These are phyloP conservation scores for Mythimna pallens DNA, from an alignment of 2,888 invertebrate species.

Conservation along the genomic window DNA sequence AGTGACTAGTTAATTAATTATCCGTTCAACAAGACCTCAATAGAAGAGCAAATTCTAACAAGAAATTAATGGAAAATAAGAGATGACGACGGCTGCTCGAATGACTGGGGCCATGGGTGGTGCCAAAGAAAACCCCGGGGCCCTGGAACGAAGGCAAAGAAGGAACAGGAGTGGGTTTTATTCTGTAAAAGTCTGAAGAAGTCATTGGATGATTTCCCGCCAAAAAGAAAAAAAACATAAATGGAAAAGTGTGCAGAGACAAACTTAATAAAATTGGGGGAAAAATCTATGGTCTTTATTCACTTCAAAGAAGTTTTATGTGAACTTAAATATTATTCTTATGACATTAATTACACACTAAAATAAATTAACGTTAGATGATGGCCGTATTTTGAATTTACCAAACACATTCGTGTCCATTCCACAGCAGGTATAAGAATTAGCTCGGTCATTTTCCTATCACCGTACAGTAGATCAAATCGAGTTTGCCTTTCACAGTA, in stretches of 20 bases:
- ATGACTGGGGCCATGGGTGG: not conserved
- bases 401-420: slow-evolving; percentile 8
- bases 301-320: slow-evolving; percentile 16
- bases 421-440: not conserved
- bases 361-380: slow-evolving; percentile 23
- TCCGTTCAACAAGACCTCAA: slow-evolving; percentile 15
- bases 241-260: not conserved
- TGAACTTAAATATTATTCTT: slow-evolving; percentile 13
- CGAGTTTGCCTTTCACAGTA: slow-evolving; percentile 59
- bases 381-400: not conserved
- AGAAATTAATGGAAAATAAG: slow-evolving; percentile 36
- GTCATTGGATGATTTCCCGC: no score
- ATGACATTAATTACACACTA: slow-evolving; percentile 2
- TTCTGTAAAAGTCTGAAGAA: no score
- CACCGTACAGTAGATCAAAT: slow-evolving; percentile 46
- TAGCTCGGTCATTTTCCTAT: slow-evolving; percentile 42
- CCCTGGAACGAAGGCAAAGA: no score
- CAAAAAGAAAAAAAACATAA: no score
- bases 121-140: no score
- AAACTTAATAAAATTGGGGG: not conserved
- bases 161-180: no score
- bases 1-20: slow-evolving; percentile 36
- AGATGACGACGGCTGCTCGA: slow-evolving; percentile 8
- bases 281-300: slow-evolving; percentile 9
- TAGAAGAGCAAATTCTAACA: slow-evolving; percentile 11